Evolutionary conservation across 1,140 invertebrate genomes (phyloP), one percentile per base, ranked within the genome.

Genomic region (Bombus vancouverensis): DNA sequence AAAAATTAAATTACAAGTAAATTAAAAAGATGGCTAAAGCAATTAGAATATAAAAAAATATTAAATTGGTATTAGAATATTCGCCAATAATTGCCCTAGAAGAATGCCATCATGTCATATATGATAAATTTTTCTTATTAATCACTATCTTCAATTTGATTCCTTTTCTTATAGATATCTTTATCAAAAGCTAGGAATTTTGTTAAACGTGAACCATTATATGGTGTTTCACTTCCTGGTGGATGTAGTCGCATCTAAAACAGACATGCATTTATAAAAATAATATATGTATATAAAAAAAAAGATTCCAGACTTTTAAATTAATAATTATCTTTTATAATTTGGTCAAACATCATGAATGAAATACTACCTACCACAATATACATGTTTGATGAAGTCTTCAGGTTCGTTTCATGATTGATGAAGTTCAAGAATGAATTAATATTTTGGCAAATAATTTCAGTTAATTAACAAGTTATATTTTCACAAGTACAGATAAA

Each of bases 171-270:
- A n/a, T 87, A 53, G 42, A 87, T 74, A 39, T 95, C 91, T 82
- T 93, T 95, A 68, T 96, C 95, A 73, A 94, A 92, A 73, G 94
- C 89, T 78, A 95, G 88, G 87, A 96, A 96, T 88, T 94, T 95
- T 75, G 94, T 93, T 37, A 96, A 89, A 80, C 95, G 93, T 34
- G 94, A 92, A 68, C 94, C 95, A 87, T 96, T 96, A 86, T 94
- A 96, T 1, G 96, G 95, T 57, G 93, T 93, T 87, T 96, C 95
- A 80, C 95, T 96, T 90, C 96, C 96, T n/a, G 96, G 96, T 37
- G 96, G 96, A 93, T 96, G 95, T 87, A 96, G 95, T 87, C 96
- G 94, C 96, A 96, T 96, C 96, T 97, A 94, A 88, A 95, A 95
- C 93, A 93, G 88, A 85, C n/a, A 66, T 34, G 5, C 25, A 73